Base-by-base conservation (phyloP, 2,888 invertebrate genomes). In the Eupithecia inturbata region DNA sequence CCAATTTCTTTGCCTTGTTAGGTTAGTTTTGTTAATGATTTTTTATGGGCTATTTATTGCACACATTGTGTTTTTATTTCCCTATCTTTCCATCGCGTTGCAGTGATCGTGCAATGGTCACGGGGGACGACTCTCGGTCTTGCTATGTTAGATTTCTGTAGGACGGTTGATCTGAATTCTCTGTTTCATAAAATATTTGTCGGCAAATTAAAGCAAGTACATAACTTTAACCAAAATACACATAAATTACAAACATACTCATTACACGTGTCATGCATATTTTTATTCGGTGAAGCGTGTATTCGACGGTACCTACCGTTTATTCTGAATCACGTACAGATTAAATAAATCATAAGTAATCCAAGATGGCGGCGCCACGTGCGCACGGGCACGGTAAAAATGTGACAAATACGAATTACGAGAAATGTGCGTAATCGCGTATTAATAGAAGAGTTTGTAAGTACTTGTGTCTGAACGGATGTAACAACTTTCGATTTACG, bases 381-480 rank as follows among this genome's bases (percentile, higher is more conserved):
- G 78, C 77, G 79, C 77, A 68, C 73, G 41, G 74, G 70, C 73
- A 14, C 68, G 70, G 73, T 82, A 86, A 86, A 85, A 84, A 81
- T 82, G 88, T 87, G 86, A 88, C 88, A 88, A 87, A 86, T 82
- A 81, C 80, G 79, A 85, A 86, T 88, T 87, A 83, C 84, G 81
- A 82, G 86, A 85, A 86, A 79, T 83, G 83, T 88, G 83, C 84
- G 86, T 83, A 81, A 72, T 74, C 78, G 33, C 69, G 77, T 87
- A 87, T 85, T 82, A 82, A 83, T 86, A 87, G 85, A 79, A 68
- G 14, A 22, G 39, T 36, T 66, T 69, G 78, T n/a, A n/a, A n/a
- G n/a, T 79, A 78, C 77, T 77, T 72, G 45, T 36, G 72, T 64
- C 73, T 73, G 75, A 70, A 70, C 45, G 33, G 72, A 72, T 69